These are phyloP conservation scores for Brachionus rubens DNA, from an alignment of 1,140 invertebrate species.

Conservation along the genomic window DNA sequence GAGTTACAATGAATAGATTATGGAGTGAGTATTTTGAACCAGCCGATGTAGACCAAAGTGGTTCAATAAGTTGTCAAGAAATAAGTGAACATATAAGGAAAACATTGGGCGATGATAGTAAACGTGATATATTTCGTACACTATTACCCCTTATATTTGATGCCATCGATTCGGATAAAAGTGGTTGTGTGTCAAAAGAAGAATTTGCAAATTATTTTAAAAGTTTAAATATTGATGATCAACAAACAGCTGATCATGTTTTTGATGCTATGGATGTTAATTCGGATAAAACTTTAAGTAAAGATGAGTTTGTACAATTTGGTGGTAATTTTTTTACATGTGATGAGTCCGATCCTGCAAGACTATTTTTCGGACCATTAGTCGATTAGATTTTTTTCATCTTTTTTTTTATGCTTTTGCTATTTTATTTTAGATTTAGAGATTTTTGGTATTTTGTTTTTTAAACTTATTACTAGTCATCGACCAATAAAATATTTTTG, in stretches of 20 bases:
- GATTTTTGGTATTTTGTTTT: no score
- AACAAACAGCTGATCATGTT: neutral
- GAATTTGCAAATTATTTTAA: slow-evolving; percentile 36
- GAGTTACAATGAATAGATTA: neutral
- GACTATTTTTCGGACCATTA: slow-evolving; percentile 32
- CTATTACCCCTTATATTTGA: slow-evolving; percentile 25
- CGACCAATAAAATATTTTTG: no score
- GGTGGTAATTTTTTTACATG: slow-evolving; percentile 26
- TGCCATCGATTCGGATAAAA: slow-evolving; percentile 34
- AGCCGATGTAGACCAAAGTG: neutral
- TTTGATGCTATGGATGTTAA: slow-evolving; percentile 23
- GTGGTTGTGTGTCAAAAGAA: neutral
- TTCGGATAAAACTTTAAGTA: neutral
- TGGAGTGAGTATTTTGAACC: slow-evolving; percentile 31
- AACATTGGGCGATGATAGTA: neutral
- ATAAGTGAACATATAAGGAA: neutral
- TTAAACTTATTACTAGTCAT: no score
- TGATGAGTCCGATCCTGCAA: neutral
- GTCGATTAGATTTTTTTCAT: no score
- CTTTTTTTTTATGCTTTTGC: no score
- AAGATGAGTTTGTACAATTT: slow-evolving; percentile 25
- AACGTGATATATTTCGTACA: neutral
- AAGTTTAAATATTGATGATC: slow-evolving; percentile 24
- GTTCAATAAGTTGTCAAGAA: neutral
- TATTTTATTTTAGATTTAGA: no score